These are phyloP conservation scores for Rattus rattus DNA, from an alignment of 2,113 vertebrate species.

Conservation along the genomic window DNA sequence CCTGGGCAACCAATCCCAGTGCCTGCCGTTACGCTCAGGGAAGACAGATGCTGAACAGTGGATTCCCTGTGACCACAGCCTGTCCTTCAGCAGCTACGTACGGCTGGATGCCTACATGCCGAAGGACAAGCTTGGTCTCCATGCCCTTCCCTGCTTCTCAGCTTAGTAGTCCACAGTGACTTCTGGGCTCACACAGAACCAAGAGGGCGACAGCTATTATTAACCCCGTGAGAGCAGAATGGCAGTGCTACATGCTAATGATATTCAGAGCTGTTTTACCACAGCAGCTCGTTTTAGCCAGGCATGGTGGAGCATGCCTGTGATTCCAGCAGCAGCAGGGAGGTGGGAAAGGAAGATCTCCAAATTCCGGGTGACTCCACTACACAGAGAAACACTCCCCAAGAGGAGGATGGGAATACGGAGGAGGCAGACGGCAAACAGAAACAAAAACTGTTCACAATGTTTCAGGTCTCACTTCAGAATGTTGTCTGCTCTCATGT, in stretches of 20 bases:
- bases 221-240: not conserved
- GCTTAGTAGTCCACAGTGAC: not conserved
- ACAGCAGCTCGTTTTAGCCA: not conserved
- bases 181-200: not conserved
- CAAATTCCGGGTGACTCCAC: not conserved
- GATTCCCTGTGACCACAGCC: too few species aligned
- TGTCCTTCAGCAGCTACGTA: not conserved
- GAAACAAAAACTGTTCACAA: not conserved
- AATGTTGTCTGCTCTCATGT: not conserved
- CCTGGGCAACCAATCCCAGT: too few species aligned
- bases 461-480: not conserved
- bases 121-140: not conserved
- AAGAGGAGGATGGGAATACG: not conserved
- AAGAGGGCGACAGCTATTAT: not conserved
- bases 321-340: not conserved
- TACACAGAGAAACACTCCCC: not conserved
- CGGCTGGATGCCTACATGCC: accelerated
- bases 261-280: not conserved
- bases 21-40: not conserved
- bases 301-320: not conserved
- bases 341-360: not conserved
- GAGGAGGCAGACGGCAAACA: not conserved
- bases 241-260: not conserved
- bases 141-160: not conserved
- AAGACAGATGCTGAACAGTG: accelerated